Base-by-base conservation (phyloP, 2,113 vertebrate species). In the Ptychochromis oligacanthus region DNA sequence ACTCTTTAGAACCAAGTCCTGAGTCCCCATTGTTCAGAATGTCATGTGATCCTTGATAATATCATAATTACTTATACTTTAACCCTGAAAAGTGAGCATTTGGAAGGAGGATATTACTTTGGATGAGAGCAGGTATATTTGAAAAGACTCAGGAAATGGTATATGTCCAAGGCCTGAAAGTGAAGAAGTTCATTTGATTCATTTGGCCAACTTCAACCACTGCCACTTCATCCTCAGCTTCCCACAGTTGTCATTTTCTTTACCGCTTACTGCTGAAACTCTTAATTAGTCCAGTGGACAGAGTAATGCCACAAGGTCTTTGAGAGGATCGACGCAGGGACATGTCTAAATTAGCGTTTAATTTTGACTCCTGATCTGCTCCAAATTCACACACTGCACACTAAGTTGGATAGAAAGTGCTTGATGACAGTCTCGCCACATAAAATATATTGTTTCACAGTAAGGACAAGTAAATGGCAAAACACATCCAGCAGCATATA, bases 191-290 rank as follows among this genome's bases (percentile, higher is more conserved):
- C 43, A 77, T 70, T 62, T 12, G 75, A 36, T 75, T 80, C 74
- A 85, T 57, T 36, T 70, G 11, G 9, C 11, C 46, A 72, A 72
- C 14, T 81, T 61, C 31, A 78, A 60, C 46, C 1, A 40, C n/a
- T 75, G 74, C 38, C 12, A 13, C 36, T 86, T 81, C 79, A 79
- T 64, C 77, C 28, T 34, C 22, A 77, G 72, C 43, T 52, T 83
- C 56, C 43, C 60, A 38, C 24, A 75, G 36, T 67, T 52, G 72
- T 58, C 8, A 72, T 58, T 40, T 70, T 60, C 77, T 58, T 64
- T 57, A 88, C 72, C 78, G 79, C 78, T 87, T 40, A n/a, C 72
- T 75, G 62, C 75, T 62, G 12, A 80, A 74, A 67, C 18, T 81
- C 36, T 49, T 84, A 75, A 79, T 31, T 54, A 62, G 72, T 72